Conservation (phyloP, 30 jellyfish, hydroid and myxozoan genomes). For the Haliclystus octoradiatus region DNA sequence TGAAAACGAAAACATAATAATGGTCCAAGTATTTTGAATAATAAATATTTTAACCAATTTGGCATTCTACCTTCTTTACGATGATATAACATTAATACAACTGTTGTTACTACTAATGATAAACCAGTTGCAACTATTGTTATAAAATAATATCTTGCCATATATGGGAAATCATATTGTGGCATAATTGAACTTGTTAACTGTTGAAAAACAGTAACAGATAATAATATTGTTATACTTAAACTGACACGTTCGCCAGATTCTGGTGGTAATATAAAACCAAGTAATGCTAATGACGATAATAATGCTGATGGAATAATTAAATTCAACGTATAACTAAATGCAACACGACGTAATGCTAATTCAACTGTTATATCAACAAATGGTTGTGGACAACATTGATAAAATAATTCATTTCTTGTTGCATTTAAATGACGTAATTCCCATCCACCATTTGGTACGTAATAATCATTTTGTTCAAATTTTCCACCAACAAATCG, state of each 20-base stretch:
- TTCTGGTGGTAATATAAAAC: slow-evolving; percentile 68
- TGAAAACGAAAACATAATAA: slow-evolving; percentile 12
- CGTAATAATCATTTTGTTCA: slow-evolving; percentile 22
- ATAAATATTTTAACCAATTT: slow-evolving; percentile 14
- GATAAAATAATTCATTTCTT: slow-evolving; percentile 31
- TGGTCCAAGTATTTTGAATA: slow-evolving; percentile 50
- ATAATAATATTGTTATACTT: slow-evolving; percentile 42
- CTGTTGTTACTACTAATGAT: slow-evolving; percentile 43
- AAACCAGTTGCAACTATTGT: slow-evolving; percentile 50
- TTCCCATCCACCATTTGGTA: slow-evolving; percentile 62
- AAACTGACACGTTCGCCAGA: slow-evolving; percentile 68
- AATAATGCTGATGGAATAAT: slow-evolving; percentile 64
- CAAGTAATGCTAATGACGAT: slow-evolving; percentile 54
- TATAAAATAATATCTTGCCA: slow-evolving; percentile 54
- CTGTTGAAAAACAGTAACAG: slow-evolving; percentile 75
- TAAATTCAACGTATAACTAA: slow-evolving; percentile 36
- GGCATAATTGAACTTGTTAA: slow-evolving; percentile 72
- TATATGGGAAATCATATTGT: slow-evolving; percentile 58
- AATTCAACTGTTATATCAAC: slow-evolving; percentile 52
- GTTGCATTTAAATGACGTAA: slow-evolving; percentile 21
- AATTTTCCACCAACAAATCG: slow-evolving; percentile 12
- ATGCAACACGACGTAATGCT: slow-evolving; percentile 37
- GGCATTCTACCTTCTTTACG: slow-evolving; percentile 57
- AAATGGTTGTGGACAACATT: slow-evolving; percentile 59
- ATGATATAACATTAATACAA: slow-evolving; percentile 42